These are phyloP conservation scores for Acrocephalus kingi DNA, from an alignment of 2,113 vertebrate species.

Conservation along the genomic window DNA sequence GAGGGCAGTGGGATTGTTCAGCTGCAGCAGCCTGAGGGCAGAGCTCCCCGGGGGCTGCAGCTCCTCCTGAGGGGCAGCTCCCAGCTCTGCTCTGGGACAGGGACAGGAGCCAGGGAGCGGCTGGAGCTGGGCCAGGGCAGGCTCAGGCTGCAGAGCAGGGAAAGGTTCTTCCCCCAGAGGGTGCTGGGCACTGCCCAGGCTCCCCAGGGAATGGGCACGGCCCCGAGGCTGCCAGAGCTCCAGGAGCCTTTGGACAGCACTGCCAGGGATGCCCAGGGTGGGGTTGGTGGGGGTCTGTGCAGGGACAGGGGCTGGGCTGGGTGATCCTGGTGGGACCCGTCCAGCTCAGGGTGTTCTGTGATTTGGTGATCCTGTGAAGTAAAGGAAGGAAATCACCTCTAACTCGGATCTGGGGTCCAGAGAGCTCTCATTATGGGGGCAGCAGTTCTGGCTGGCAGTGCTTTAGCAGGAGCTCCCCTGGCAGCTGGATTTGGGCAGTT, in stretches of 20 bases:
- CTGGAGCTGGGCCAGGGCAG: too few species aligned
- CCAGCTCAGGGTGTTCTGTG: background rate
- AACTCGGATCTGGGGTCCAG: fast-evolving
- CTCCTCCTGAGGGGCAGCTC: background rate
- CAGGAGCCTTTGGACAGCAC: background rate
- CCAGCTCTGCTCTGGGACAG: too few species aligned
- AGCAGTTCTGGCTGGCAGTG: background rate
- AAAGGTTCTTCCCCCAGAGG: background rate
- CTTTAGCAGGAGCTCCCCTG: background rate
- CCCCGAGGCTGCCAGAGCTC: too few species aligned
- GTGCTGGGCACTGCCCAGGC: background rate
- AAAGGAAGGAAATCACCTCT: background rate
- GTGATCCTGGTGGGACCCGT: fast-evolving
- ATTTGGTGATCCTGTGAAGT: background rate
- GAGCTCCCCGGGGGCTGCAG: background rate
- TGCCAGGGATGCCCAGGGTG: too few species aligned
- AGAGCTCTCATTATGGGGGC: background rate
- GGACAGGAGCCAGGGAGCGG: too few species aligned
- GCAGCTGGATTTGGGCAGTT: background rate
- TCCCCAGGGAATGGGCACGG: too few species aligned
- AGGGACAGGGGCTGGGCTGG: fast-evolving
- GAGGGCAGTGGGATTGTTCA: background rate
- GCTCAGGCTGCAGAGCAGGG: too few species aligned
- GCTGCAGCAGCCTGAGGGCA: background rate
- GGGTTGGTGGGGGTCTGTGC: background rate